Evolutionary conservation across 2,888 invertebrate genomes (phyloP).

Genomic region (Nemotelus nigrinus): DNA sequence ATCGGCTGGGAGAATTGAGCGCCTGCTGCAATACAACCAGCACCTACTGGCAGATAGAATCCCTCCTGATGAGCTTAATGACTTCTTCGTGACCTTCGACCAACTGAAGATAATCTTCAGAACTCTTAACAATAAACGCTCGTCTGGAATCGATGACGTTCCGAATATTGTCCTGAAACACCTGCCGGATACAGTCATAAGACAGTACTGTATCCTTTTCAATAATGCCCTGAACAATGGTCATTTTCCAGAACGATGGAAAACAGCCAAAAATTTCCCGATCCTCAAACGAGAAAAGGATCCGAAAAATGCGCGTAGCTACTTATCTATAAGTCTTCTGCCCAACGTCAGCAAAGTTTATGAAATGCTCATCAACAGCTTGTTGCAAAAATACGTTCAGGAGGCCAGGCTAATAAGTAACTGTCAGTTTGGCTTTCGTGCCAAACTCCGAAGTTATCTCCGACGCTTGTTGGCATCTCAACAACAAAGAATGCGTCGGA

Average conservation of each 20-base stretch:
- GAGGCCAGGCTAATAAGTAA: constrained; percentile 51
- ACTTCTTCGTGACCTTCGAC: neutral
- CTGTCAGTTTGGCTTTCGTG: constrained; percentile 53
- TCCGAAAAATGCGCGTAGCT: constrained; percentile 45
- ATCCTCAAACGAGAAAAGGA: constrained; percentile 43
- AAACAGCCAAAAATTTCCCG: neutral
- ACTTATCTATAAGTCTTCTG: constrained; percentile 53
- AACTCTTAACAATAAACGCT: constrained; percentile 10
- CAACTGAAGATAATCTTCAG: neutral
- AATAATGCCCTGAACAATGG: neutral
- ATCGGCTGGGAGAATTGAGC: neutral
- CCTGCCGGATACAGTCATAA: neutral
- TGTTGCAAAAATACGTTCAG: constrained; percentile 36
- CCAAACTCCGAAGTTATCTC: constrained; percentile 22
- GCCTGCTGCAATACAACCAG: neutral
- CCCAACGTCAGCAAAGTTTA: constrained; percentile 55
- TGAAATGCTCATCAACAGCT: constrained; percentile 49
- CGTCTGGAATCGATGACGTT: neutral
- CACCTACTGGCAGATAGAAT: neutral
- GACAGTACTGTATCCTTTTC: neutral
- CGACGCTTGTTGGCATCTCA: constrained; percentile 17
- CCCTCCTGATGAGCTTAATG: neutral
- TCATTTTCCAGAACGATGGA: constrained; percentile 4
- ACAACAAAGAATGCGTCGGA: constrained; percentile 10
- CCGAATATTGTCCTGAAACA: neutral